phyloP scores from a whole-genome alignment of 2,797 vertebrate species.

The Sylvia borin region DNA sequence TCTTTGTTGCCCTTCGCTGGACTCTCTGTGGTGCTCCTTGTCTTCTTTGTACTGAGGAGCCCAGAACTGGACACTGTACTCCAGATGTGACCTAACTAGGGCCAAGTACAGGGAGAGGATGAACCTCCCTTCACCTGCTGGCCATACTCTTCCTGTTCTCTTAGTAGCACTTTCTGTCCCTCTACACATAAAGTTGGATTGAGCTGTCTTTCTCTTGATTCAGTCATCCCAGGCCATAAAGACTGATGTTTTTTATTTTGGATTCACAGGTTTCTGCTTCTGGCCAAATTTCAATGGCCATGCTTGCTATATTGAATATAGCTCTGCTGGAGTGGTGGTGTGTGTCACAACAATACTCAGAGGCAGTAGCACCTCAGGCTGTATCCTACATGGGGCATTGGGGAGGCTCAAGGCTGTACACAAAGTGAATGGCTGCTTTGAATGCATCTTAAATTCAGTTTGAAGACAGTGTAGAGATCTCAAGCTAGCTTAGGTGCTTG shows the following conservation, averaged over 20 bases:
- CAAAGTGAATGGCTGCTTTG: background rate
- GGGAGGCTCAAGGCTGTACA: background rate
- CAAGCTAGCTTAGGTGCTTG: background rate
- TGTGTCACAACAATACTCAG: accelerated
- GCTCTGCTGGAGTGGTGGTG: background rate
- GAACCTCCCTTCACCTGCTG: background rate
- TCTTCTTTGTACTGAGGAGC: background rate
- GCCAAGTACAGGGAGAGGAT: background rate
- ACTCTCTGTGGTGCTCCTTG: background rate
- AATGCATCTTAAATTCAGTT: accelerated
- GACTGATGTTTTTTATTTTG: background rate
- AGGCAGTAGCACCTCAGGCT: too few relatives aligned
- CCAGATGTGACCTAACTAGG: background rate
- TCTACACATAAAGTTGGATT: accelerated
- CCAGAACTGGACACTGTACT: background rate
- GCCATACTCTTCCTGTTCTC: background rate
- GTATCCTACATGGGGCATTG: accelerated
- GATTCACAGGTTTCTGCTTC: background rate
- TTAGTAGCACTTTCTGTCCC: background rate
- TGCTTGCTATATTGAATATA: accelerated
- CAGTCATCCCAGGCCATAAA: background rate
- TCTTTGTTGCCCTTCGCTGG: background rate
- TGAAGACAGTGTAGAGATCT: background rate
- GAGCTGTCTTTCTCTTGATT: background rate
- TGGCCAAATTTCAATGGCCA: background rate